These are phyloP conservation scores for Gobio gobio DNA, from an alignment of 2,113 vertebrate genomes.

Conservation along the genomic window DNA sequence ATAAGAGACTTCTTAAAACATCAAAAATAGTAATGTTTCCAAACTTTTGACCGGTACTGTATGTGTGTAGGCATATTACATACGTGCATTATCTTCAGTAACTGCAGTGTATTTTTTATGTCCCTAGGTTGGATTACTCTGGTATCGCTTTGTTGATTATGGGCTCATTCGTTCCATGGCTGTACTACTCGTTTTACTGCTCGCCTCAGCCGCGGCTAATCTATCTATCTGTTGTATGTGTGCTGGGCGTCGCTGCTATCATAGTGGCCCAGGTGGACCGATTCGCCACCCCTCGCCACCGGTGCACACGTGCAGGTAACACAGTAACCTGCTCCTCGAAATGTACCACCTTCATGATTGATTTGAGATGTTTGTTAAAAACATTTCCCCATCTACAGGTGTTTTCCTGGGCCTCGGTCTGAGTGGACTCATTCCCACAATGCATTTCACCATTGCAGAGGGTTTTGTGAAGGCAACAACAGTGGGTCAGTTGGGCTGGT, in stretches of 20 bases:
- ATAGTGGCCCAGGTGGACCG: slow-evolving; percentile 97
- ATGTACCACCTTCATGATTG: not conserved
- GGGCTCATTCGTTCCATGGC: slow-evolving; percentile 98
- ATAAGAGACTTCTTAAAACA: too few species aligned
- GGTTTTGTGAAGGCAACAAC: slow-evolving; percentile 98
- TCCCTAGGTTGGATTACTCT: slow-evolving; percentile 93
- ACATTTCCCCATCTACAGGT: slow-evolving; percentile 69
- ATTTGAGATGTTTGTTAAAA: not conserved
- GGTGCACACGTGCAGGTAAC: slow-evolving; percentile 82
- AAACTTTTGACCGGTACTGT: too few species aligned
- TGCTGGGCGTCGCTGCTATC: slow-evolving; percentile 95
- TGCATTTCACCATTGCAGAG: slow-evolving; percentile 98
- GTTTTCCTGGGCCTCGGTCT: slow-evolving; percentile 96
- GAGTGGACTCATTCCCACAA: slow-evolving; percentile 95
- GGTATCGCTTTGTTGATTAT: slow-evolving; percentile 98
- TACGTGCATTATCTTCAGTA: not conserved
- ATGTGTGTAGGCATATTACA: not conserved
- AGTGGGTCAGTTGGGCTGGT: slow-evolving; percentile 98
- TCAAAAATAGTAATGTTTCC: too few species aligned
- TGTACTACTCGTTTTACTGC: slow-evolving; percentile 99
- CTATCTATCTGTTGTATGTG: slow-evolving; percentile 97
- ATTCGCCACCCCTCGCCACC: slow-evolving; percentile 95
- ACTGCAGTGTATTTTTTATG: not conserved
- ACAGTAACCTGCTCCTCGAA: not conserved
- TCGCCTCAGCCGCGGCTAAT: slow-evolving; percentile 97